These are phyloP conservation scores for Neostethus bicornis DNA, from an alignment of 2,797 vertebrate species.

Conservation along the genomic window DNA sequence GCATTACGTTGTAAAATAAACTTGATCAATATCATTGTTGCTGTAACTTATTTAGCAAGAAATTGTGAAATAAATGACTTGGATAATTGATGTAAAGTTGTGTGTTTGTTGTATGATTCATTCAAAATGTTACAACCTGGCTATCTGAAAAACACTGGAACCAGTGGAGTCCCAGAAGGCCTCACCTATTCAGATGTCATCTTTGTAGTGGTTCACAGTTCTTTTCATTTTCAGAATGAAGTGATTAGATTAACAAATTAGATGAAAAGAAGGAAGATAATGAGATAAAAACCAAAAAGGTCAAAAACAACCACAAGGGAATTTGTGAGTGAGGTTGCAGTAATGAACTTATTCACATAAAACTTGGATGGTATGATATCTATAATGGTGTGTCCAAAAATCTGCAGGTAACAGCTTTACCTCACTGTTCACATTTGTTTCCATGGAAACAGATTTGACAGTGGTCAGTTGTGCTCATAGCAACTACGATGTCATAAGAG, in stretches of 20 bases:
- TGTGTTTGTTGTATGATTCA: slow-evolving; percentile 65
- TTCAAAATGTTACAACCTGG: slow-evolving; percentile 63
- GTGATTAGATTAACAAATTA: neutral
- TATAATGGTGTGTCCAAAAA: slow-evolving; percentile 30
- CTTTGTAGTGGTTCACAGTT: neutral
- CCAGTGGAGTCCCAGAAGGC: slow-evolving; percentile 36
- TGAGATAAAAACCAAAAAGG: neutral
- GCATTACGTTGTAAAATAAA: no score
- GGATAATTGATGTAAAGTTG: no score
- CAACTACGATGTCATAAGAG: no score
- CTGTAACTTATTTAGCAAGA: no score
- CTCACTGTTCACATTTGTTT: slow-evolving; percentile 66
- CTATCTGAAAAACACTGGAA: slow-evolving; percentile 61
- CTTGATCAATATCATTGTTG: no score
- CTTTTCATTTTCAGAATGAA: no score
- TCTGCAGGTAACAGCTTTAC: slow-evolving; percentile 26
- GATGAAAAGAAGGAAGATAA: neutral
- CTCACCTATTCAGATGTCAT: slow-evolving; percentile 27
- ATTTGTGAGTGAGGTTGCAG: no score
- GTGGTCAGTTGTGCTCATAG: neutral
- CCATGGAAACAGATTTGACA: slow-evolving; percentile 50
- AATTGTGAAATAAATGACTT: no score
- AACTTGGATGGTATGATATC: slow-evolving; percentile 29
- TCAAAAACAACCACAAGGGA: neutral
- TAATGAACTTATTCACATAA: no score